A percentile compares a stretch with the other conserved stretches of the same genome.
phyloP scores from a whole-genome alignment of 2,888 invertebrate species.

The Mermis nigrescens region DNA sequence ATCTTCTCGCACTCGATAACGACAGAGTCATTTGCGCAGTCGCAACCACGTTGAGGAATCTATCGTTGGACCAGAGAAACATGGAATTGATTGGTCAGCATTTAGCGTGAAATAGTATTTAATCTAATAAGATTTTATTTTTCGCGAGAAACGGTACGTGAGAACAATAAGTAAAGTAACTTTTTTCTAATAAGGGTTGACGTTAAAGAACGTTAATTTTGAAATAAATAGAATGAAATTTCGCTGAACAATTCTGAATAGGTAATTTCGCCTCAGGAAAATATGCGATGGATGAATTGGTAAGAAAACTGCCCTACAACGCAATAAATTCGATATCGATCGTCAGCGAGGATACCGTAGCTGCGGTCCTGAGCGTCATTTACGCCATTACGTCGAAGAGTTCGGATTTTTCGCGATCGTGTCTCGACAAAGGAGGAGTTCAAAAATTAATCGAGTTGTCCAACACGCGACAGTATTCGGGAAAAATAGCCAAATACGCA shows the following conservation, averaged over 20 bases:
- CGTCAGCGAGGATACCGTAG: conserved; percentile 90
- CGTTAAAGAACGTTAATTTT: too few relatives aligned
- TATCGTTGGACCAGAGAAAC: conserved; percentile 89
- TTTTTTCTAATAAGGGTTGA: too few relatives aligned
- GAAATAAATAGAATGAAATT: too few relatives aligned
- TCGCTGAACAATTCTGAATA: too few relatives aligned
- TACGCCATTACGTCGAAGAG: conserved; percentile 22
- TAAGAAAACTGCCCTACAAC: conserved; percentile 63
- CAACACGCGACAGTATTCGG: conserved; percentile 70
- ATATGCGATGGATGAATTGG: conserved; percentile 90
- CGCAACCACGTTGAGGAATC: conserved; percentile 83
- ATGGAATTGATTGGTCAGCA: conserved; percentile 71
- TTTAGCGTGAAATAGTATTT: neutral
- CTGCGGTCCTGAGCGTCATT: conserved; percentile 75
- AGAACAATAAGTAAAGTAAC: too few relatives aligned
- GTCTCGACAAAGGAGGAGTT: conserved; percentile 77
- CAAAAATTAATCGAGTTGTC: conserved; percentile 76
- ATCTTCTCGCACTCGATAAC: conserved; percentile 80
- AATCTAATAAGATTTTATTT: too few relatives aligned
- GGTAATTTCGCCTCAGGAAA: conserved; percentile 41
- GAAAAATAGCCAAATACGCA: conserved; percentile 84
- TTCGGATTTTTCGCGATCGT: conserved; percentile 43
- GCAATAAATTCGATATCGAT: conserved; percentile 40
- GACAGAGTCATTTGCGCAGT: conserved; percentile 83
- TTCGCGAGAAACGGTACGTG: too few relatives aligned